Evolutionary conservation across 2,113 vertebrate species (phyloP), one percentile per base, ranked within the genome.

Genomic region (Psittacus erithacus): DNA sequence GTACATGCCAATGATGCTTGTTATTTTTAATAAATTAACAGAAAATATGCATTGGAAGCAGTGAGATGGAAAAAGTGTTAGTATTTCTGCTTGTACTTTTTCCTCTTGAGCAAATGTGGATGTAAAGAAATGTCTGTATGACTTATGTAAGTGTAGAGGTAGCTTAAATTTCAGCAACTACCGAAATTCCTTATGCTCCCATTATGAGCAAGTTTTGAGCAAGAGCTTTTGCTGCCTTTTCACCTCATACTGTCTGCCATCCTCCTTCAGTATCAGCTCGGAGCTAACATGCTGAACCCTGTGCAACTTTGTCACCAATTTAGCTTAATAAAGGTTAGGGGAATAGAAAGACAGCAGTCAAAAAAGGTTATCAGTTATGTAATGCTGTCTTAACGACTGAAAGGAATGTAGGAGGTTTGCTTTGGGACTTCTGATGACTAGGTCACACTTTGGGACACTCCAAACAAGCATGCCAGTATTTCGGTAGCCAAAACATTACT

Each of bases 21-120:
- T 92, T 93, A 92, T 59, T 80, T 91, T 49, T n/a, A 83, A 88
- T 46, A 95, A 93, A 89, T 43, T 49, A 87, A 96, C 18, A 28
- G 89, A 97, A 92, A 78, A 29, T 52, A 69, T 7, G 88, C 50
- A 83, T 59, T 76, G 94, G 85, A 97, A 95, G 97, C 96, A 95
- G 96, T 95, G 88, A 88, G 95, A 95, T 94, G 94, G 80, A 64
- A 44, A 88, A 88, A 88, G 71, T 53, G 62, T 95, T 95, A 97
- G 94, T 97, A 93, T 92, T 94, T 97, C 82, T 86, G 95, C 82
- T 91, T 84, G 71, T 50, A 94, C 59, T 76, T 93, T 74, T 82
- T n/a, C 24, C 49, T 75, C 47, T 95, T 86, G 50, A 92, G 92
- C 28, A 31, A 90, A 75, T 16, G 23, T 67, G 68, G 55, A 33